A percentile compares a stretch with the other conserved stretches of the same genome.
These are phyloP conservation scores for Paradoxurus hermaphroditus DNA, from an alignment of 2,113 vertebrate species.

Conservation along the genomic window DNA sequence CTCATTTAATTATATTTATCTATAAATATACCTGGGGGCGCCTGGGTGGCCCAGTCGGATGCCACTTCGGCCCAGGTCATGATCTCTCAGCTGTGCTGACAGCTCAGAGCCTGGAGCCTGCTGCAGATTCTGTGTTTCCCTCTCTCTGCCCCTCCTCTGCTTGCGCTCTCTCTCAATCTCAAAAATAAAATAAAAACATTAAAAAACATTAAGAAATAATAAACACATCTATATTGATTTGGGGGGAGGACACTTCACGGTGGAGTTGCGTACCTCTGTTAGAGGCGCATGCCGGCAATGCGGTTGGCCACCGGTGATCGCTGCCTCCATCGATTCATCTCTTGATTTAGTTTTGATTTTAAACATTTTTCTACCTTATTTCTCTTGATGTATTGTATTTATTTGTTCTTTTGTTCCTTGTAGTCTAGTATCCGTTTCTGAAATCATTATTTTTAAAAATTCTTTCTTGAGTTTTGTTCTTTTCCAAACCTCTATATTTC, in stretches of 20 bases:
- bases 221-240: not conserved
- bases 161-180: too few species aligned
- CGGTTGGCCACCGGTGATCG: too few species aligned
- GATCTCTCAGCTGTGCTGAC: too few species aligned
- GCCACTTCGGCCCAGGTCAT: too few species aligned
- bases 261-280: not conserved
- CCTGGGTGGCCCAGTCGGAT: too few species aligned
- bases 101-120: too few species aligned
- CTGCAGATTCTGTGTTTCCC: too few species aligned
- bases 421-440: not conserved
- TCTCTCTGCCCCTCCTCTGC: too few species aligned
- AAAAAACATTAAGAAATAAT: too few species aligned
- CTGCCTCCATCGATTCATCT: not conserved
- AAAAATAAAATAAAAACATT: too few species aligned
- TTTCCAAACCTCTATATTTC: not conserved
- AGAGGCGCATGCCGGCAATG: not conserved
- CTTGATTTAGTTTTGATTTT: not conserved
- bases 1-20: not conserved
- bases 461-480: not conserved
- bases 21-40: too few species aligned
- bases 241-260: not conserved
- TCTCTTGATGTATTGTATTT: not conserved
- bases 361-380: not conserved
- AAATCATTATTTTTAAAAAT: not conserved
- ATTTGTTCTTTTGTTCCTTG: not conserved